Conservation (phyloP, 2,797 vertebrate species). For the Myripristis murdjan region DNA sequence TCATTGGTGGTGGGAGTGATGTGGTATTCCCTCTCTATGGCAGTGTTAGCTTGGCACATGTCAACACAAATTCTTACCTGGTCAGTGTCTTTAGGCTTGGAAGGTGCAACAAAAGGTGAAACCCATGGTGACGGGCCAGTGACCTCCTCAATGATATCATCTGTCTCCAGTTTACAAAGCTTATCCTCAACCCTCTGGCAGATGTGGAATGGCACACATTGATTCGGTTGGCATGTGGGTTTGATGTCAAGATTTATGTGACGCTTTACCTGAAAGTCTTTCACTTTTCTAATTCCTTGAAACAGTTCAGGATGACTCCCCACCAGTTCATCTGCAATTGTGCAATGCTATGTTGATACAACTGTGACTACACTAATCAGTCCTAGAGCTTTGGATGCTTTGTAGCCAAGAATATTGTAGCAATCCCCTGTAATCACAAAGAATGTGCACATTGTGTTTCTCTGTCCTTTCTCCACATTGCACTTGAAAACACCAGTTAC, state of each 20-base stretch:
- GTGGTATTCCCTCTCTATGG: constrained; percentile 23
- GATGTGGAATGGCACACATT: constrained; percentile 22
- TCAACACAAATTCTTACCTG: constrained; percentile 46
- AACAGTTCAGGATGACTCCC: constrained; percentile 25
- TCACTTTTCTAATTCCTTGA: constrained; percentile 18
- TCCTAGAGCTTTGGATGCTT: not conserved
- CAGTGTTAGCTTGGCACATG: constrained; percentile 35
- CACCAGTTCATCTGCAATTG: constrained; percentile 18
- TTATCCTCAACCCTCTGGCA: constrained; percentile 36
- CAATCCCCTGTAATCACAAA: not conserved
- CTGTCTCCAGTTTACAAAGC: constrained; percentile 1
- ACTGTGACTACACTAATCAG: not conserved
- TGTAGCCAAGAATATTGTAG: not conserved
- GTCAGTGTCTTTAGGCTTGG: constrained; percentile 40
- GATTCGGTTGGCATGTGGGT: constrained; percentile 31
- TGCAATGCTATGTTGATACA: not conserved
- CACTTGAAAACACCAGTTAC: not conserved
- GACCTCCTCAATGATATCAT: constrained; percentile 44
- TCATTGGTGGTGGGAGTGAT: constrained; percentile 36
- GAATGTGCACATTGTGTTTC: not conserved
- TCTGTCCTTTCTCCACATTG: not conserved
- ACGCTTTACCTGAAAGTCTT: constrained; percentile 37
- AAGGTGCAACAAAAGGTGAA: constrained; percentile 30
- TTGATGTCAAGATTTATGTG: constrained; percentile 35
- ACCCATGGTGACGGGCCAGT: constrained; percentile 33